Percentiles rank a stretch among this genome's conserved stretches.
Evolutionary conservation across 1,140 invertebrate species (phyloP).

Genomic region (Lepidotrigona ventralis): DNA sequence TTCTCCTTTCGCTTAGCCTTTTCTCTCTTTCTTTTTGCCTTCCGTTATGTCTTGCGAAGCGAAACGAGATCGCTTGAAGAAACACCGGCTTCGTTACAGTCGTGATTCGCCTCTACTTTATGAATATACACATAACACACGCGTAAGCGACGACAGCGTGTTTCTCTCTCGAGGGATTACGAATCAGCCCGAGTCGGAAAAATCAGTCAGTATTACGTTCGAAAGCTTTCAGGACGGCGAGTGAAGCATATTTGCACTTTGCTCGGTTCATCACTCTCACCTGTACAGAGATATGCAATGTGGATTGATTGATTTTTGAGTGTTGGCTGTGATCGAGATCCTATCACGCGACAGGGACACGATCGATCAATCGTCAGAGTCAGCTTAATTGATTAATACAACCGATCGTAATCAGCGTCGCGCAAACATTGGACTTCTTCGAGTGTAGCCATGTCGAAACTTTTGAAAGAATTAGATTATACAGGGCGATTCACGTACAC

Average conservation of each 20-base stretch:
- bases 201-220: neutral
- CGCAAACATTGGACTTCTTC: no score
- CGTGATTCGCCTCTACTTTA: conserved; percentile 19
- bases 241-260: neutral
- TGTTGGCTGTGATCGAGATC: no score
- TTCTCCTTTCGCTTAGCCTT: no score
- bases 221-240: neutral
- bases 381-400: no score
- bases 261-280: neutral
- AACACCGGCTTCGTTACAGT: conserved; percentile 4
- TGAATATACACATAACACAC: neutral
- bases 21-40: neutral
- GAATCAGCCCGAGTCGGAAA: no score
- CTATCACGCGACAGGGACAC: no score
- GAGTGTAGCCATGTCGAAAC: no score
- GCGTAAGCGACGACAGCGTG: neutral
- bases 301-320: neutral
- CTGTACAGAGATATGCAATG: neutral
- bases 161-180: neutral
- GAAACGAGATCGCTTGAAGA: neutral
- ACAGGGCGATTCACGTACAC: no score
- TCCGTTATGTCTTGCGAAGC: no score
- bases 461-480: no score
- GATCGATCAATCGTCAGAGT: no score
- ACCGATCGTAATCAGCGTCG: no score